These are phyloP conservation scores for Elaeidobius kamerunicus DNA, from an alignment of 2,888 invertebrate species.

Conservation along the genomic window DNA sequence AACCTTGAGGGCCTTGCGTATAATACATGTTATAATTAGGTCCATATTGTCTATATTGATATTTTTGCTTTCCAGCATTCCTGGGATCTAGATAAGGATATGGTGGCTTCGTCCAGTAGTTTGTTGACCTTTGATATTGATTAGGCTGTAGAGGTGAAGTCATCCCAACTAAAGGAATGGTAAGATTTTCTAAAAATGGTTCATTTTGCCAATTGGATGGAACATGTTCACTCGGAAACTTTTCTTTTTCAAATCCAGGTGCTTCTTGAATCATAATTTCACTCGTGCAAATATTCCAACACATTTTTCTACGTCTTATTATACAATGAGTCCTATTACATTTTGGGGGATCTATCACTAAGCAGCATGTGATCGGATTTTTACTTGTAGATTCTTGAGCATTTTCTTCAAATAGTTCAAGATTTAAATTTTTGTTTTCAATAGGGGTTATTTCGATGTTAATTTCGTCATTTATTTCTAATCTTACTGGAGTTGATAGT, in stretches of 20 bases:
- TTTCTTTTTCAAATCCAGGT: slow-evolving; percentile 10
- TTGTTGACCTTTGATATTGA: neutral
- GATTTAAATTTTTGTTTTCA: neutral
- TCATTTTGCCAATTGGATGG: slow-evolving; percentile 5
- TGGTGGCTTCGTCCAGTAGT: neutral
- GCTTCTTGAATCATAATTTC: slow-evolving; percentile 13
- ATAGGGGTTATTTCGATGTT: slow-evolving; percentile 8
- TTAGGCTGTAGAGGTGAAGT: neutral
- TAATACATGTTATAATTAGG: too few species aligned
- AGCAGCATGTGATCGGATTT: slow-evolving; percentile 7
- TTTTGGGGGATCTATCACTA: slow-evolving; percentile 14
- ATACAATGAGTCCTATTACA: slow-evolving; percentile 5
- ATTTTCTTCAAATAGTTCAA: neutral
- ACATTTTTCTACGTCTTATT: slow-evolving; percentile 12
- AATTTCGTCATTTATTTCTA: slow-evolving; percentile 11
- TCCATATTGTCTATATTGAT: too few species aligned
- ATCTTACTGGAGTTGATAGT: slow-evolving; percentile 1
- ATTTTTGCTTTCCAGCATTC: neutral
- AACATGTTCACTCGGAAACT: slow-evolving; percentile 5
- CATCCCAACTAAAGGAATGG: neutral
- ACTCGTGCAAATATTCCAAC: slow-evolving; percentile 13
- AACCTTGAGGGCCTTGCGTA: too few species aligned
- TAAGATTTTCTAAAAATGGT: slow-evolving; percentile 8
- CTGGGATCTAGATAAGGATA: neutral
- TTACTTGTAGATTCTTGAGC: neutral